Evolutionary conservation across 1,140 invertebrate genomes (phyloP), one percentile per base, ranked within the genome.

Genomic region (Brachionus sp.): DNA sequence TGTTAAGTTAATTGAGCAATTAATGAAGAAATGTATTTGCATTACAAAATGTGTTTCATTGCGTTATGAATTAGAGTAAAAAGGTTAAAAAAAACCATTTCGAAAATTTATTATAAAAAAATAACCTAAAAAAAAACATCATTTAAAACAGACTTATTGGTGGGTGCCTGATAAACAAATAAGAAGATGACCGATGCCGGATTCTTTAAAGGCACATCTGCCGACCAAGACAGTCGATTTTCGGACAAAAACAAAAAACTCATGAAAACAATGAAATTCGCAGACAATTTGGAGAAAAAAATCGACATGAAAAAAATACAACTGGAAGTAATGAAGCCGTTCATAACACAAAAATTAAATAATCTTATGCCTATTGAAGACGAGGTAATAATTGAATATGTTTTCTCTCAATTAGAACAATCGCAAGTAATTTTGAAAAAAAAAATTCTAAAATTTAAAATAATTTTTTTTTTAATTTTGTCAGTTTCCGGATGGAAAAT

Each of bases 191-290:
- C 66, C 33, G 66, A 70, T 33, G 66, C 66, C 13, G 66, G 66
- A 37, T 70, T 70, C 37, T 84, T 86, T 46, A 87, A 98, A 95
- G 97, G 97, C 62, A 99, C 97, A 35, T 97, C 93, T 86, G 94
- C 96, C 50, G 96, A 98, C 87, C 97, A 99, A 90, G 97, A 99
- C 89, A 98, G 95, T 86, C 92, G 97, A 85, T 99, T 99, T 90
- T 95, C 95, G 87, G 96, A 99, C 89, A 99, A 99, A 89, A 96
- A 98, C 90, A 98, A 99, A 89, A 99, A 99, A 87, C 91, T 99
- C 46, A 92, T 99, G 88, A 99, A 98, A 88, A 94, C 95, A 89
- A 97, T 99, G 95, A 97, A 95, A 88, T 99, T 99, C 90, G 94
- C 94, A 42, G 95, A 98, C 88, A 93, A 93, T 84, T 90, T 98